phyloP scores from a whole-genome alignment of 2,113 vertebrate genomes.

The Siniperca knerii region DNA sequence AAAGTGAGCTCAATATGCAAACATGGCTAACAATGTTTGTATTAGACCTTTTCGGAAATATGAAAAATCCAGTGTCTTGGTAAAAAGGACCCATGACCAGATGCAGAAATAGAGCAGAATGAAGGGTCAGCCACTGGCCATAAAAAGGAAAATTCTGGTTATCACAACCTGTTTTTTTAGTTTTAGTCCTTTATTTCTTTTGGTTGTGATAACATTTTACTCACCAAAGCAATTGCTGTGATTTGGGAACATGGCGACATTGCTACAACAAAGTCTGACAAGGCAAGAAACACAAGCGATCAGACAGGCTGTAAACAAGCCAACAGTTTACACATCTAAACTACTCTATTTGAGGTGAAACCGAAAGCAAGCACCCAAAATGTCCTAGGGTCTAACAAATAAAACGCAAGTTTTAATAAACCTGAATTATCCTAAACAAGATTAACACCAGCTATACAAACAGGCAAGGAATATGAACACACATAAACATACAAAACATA shows the following conservation, averaged over 20 bases:
- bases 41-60: not conserved
- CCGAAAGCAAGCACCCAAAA: not conserved
- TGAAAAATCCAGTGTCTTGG: not conserved
- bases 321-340: not conserved
- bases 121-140: not conserved
- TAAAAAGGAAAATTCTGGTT: not conserved
- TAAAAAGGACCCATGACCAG: not conserved
- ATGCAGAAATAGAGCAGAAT: not conserved
- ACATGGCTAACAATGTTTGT: not conserved
- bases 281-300: not conserved
- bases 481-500: not conserved
- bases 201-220: not conserved
- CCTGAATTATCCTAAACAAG: not conserved
- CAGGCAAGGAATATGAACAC: not conserved
- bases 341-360: not conserved
- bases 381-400: not conserved
- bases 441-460: not conserved
- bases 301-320: not conserved
- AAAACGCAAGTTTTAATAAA: not conserved
- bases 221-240: not conserved
- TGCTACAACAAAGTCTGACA: not conserved
- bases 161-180: not conserved
- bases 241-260: not conserved
- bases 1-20: slow-evolving; percentile 21
- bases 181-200: not conserved